These are phyloP conservation scores for Mechanitis messenoides DNA, from an alignment of 2,888 invertebrate species.

Conservation along the genomic window DNA sequence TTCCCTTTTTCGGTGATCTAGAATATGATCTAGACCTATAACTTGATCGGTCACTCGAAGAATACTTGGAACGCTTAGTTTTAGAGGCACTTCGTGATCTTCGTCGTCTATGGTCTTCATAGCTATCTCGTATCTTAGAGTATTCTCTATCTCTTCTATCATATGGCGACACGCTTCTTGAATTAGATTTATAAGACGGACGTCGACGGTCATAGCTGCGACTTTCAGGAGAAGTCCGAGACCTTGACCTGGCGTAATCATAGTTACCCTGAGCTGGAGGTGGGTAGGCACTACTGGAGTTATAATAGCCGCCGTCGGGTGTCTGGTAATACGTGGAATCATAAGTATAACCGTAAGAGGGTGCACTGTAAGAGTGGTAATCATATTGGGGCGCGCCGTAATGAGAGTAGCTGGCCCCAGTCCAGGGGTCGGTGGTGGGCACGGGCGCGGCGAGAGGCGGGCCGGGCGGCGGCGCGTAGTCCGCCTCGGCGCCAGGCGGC, in stretches of 20 bases:
- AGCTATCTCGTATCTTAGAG: slow-evolving; percentile 52
- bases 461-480: slow-evolving; percentile 63
- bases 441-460: slow-evolving; percentile 49
- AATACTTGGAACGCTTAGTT: slow-evolving; percentile 50
- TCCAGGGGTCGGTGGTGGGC: slow-evolving; percentile 70
- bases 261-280: slow-evolving; percentile 34
- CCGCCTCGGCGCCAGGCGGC: slow-evolving; percentile 74
- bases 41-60: slow-evolving; percentile 57
- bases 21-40: slow-evolving; percentile 56
- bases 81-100: slow-evolving; percentile 51
- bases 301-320: slow-evolving; percentile 46
- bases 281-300: slow-evolving; percentile 36
- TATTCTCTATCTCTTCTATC: slow-evolving; percentile 44
- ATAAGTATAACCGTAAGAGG: slow-evolving; percentile 49
- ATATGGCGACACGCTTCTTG: slow-evolving; percentile 56
- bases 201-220: slow-evolving; percentile 40
- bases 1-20: slow-evolving; percentile 40
- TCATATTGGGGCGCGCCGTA: slow-evolving; percentile 56
- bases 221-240: slow-evolving; percentile 39
- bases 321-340: slow-evolving; percentile 55
- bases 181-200: slow-evolving; percentile 46
- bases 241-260: slow-evolving; percentile 35
- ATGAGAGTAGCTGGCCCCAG: slow-evolving; percentile 66
- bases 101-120: slow-evolving; percentile 38
- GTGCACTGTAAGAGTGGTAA: slow-evolving; percentile 52